Evolutionary conservation across 2,113 vertebrate species (phyloP).

Genomic region (Ibidorhyncha struthersii): DNA sequence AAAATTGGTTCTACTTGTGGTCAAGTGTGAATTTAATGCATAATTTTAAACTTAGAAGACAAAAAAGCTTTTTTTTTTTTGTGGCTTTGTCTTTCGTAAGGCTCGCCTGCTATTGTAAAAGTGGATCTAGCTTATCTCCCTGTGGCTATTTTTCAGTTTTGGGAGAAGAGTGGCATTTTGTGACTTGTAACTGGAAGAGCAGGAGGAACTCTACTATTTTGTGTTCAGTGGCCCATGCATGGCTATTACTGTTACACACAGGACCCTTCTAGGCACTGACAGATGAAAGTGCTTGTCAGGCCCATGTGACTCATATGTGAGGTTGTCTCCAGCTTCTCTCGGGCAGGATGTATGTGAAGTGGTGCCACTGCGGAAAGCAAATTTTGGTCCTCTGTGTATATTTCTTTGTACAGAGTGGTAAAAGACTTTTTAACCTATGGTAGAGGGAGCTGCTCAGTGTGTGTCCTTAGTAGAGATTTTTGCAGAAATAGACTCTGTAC

Average conservation of each 20-base stretch:
- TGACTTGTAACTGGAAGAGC: neutral
- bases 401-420: neutral
- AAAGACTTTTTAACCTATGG: neutral
- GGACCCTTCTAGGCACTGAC: neutral
- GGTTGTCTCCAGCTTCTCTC: neutral
- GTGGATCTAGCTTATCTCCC: neutral
- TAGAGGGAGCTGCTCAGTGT: neutral
- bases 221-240: rapidly evolving
- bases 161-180: neutral
- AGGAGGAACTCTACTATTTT: neutral
- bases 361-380: neutral
- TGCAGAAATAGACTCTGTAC: neutral
- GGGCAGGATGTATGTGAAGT: too few species aligned
- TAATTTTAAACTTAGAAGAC: neutral
- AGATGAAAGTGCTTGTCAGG: neutral
- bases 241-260: neutral
- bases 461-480: neutral
- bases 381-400: neutral
- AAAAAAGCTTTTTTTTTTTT: neutral
- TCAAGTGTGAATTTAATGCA: neutral
- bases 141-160: neutral
- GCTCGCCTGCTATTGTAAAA: neutral
- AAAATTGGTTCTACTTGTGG: neutral
- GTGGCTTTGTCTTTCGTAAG: neutral
- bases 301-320: rapidly evolving